Evolutionary conservation across 2,797 vertebrate genomes (phyloP), one percentile per base, ranked within the genome.

Genomic region (Cyprinella venusta): DNA sequence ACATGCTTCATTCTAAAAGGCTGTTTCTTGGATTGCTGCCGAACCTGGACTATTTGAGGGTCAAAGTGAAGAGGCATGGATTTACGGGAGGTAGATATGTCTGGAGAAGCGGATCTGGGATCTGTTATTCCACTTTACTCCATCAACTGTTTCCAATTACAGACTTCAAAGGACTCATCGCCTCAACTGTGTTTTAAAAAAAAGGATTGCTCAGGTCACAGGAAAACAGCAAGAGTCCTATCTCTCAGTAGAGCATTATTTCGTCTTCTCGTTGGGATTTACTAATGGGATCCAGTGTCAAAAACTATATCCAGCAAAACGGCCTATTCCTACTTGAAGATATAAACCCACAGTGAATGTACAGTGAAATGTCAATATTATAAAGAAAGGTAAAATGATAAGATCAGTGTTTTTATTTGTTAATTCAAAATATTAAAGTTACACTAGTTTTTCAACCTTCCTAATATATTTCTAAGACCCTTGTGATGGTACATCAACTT

Each of bases 141-240:
- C 88, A 85, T 88, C 84, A 86, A 86, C 84, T 87, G 83, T 86
- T 88, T 89, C 83, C 82, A 89, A 83, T 87, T 87, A 88, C 69
- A 40, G 64, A 90, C 90, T 90, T 94, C 91, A 93, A 93, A 93
- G 88, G 63, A 84, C 79, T 78, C 85, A 33, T 79, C 83, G 68
- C 80, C 78, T 76, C 82, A 86, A 61, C 42, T 82, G 72, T 56
- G 90, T 90, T 85, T 85, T 85, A 85, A 85, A 82, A 70, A 76
- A 86, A 82, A 33, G 84, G 85, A 89, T 84, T 64, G 40, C 86
- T 75, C 75, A 72, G 86, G 82, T 88, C 80, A 87, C 56, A 87
- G 83, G 71, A 52, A 84, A 85, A 84, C 56, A 72, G 83, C 63
- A 83, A 54, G 52, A 84, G 45, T 76, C 40, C 33, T 59, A 76